Base-by-base conservation (phyloP, 2,888 invertebrate species). In the Cerceris ruficornis region DNA sequence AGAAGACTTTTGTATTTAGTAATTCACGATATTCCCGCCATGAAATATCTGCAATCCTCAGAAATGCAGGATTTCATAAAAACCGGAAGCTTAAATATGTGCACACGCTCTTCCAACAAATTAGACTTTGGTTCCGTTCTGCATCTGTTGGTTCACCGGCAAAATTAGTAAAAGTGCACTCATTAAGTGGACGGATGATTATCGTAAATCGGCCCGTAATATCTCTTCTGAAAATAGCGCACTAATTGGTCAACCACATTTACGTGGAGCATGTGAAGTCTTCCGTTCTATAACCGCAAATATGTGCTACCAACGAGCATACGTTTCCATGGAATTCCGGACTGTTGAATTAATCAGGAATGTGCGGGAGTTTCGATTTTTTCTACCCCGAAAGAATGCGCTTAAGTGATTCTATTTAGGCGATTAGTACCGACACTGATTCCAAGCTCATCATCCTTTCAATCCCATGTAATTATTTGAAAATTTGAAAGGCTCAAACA, bases 201-300 rank as follows among this genome's bases (percentile, higher is more conserved):
- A 74, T 72, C 64, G 76, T 62, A n/a, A 64, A 80, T 80, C 76
- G 76, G 54, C 28, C 42, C 50, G 55, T 14, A 73, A 59, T 71
- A 73, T 69, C 59, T 58, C 50, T 39, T 39, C 52, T 70, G 77
- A 74, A 85, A 85, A 79, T 81, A 70, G 73, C 73, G 62, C 59
- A 69, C 75, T 85, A 83, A 85, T 85, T 85, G 79, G 79, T 62
- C 72, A 65, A 75, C 77, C 81, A 71, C 81, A 75, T 85, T 81
- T 74, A 69, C 54, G 59, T 15, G 66, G 14, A 14, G 39, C 58
- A 74, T 54, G 72, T 17, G 65, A 80, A 82, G 68, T 83, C 75
- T 71, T 77, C 59, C 61, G 55, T 54, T 58, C 61, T 52, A 57
- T 13, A 39, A 52, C 73, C 71, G 58, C 83, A 78, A 77, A 78